Evolutionary conservation across 2,888 invertebrate genomes (phyloP), one percentile per base, ranked within the genome.

Genomic region (Polyploca ridens): DNA sequence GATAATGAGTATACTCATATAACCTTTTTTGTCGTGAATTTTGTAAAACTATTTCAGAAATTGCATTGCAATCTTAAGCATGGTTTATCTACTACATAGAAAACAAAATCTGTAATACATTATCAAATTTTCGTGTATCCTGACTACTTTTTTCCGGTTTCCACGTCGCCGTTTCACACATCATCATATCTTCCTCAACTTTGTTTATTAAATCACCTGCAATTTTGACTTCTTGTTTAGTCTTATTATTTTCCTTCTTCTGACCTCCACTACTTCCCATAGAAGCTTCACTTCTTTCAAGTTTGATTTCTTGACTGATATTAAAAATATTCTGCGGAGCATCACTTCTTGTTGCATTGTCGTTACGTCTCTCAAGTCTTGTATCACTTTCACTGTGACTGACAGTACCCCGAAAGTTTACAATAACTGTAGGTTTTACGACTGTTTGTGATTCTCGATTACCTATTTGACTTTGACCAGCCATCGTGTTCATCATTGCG

Each of bases 401-500:
- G 1, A 94, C 87, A 0, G 89, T 85, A 0, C 92, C 93, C 66
- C 93, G 82, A 16, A 94, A 87, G 65, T 94, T 94, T 0, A 94
- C 90, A 35, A 94, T 94, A 0, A 94, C 92, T 1, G 93, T 94
- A 5, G 94, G 94, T 68, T 93, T 94, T 0, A 94, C 81, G 0
- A 94, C 90, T 54, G 91, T 92, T 81, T 94, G 94, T 1, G 91
- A 87, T 75, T 94, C 93, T 46, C 93, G 85, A 68, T 94, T 87
- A 0, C 94, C 94, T 11, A 94, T 92, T 69, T 94, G 94, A 69
- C 94, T 94, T 70, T 90, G 90, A 11, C 93, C 94, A 57, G 85
- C 82, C 89, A 94, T 89, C 38, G 80, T 85, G 63, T 94, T 93
- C 35, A 82, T 85, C 46, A 88, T 70, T 0, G 90, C 89, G n/a